A percentile compares a stretch with the other conserved stretches of the same genome.
Evolutionary conservation across 2,113 vertebrate species (phyloP).

Genomic region (Macaca nemestrina): DNA sequence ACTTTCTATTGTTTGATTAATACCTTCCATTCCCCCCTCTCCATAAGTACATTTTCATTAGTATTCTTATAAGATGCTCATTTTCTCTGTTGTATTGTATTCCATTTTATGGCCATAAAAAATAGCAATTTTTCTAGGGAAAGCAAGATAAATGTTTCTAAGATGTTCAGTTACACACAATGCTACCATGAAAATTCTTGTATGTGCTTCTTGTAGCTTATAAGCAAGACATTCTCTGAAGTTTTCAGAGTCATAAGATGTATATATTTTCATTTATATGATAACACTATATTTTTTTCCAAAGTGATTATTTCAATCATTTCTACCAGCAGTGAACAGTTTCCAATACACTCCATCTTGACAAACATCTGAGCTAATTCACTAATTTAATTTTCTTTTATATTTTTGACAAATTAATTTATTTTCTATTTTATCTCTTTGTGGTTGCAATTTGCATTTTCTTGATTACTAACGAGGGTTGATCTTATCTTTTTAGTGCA

Average conservation of each 20-base stretch:
- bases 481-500: not conserved
- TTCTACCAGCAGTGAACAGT: not conserved
- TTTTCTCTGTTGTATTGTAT: not conserved
- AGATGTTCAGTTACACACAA: not conserved
- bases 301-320: not conserved
- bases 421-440: not conserved
- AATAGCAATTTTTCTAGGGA: not conserved
- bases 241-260: not conserved
- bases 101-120: not conserved
- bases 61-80: not conserved
- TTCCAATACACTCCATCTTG: not conserved
- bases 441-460: not conserved
- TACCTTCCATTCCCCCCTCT: not conserved
- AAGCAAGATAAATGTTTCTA: not conserved
- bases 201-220: not conserved
- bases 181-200: not conserved
- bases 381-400: not conserved
- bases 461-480: not conserved
- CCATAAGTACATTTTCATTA: not conserved
- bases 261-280: not conserved
- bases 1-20: not conserved
- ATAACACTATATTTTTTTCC: not conserved
- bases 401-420: not conserved
- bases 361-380: not conserved
- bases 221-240: not conserved